A percentile compares a stretch with the other conserved stretches of the same genome.
Conservation (phyloP, 2,113 vertebrate species). For the Gallinago jamesoni region DNA sequence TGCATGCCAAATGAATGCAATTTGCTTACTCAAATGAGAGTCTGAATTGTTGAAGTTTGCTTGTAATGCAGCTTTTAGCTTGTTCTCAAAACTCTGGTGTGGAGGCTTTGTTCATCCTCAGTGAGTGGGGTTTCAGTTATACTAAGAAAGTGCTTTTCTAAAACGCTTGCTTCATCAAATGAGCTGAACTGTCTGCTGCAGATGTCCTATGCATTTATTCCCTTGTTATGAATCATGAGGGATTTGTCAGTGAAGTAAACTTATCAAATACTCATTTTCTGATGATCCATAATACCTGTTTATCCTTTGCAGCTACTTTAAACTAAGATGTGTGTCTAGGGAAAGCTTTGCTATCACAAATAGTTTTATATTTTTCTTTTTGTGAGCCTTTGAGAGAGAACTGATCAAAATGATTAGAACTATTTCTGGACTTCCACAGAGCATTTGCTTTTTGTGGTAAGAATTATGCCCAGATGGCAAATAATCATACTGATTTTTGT, state of each 20-base stretch:
- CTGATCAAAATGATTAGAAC: background rate
- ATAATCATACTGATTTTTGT: background rate
- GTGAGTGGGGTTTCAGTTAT: conserved; percentile 7
- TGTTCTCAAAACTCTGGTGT: background rate
- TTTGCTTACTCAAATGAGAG: background rate
- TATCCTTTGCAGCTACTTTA: background rate
- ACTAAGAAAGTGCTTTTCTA: background rate
- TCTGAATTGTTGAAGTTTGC: background rate
- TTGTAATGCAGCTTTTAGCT: background rate
- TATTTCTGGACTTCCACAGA: background rate
- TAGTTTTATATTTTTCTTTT: background rate
- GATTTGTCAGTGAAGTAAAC: conserved; percentile 17
- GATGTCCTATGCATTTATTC: conserved; percentile 15
- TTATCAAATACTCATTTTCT: background rate
- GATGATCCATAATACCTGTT: background rate
- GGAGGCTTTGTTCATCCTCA: background rate
- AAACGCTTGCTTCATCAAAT: conserved; percentile 9
- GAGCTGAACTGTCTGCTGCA: background rate
- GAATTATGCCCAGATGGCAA: background rate
- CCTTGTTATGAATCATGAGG: conserved; percentile 2
- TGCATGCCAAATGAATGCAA: background rate
- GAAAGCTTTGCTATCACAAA: background rate
- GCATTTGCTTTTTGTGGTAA: background rate
- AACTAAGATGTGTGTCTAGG: background rate
- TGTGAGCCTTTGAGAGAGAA: background rate